Conservation (phyloP, 2,113 vertebrate genomes). For the Austrofundulus limnaeus region DNA sequence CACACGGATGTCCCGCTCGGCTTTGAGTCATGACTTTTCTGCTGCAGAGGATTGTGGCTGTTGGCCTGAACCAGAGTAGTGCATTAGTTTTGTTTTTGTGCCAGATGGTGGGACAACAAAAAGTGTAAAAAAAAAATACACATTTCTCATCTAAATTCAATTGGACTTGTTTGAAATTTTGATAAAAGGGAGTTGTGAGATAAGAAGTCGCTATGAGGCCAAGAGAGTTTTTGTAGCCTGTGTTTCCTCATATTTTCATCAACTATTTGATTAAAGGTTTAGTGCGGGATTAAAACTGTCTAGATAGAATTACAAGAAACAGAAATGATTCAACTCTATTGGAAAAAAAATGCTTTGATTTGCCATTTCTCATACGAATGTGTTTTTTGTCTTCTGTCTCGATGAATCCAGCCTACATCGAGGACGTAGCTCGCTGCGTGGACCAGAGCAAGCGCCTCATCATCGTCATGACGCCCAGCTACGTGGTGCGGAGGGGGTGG, state of each 20-base stretch:
- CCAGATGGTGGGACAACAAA: conserved; percentile 4
- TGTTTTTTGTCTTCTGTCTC: conserved; percentile 16
- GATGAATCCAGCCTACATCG: conserved; percentile 88
- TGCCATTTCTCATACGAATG: no score
- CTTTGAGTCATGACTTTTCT: conserved; percentile 14
- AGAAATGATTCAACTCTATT: not conserved
- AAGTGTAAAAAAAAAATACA: no score
- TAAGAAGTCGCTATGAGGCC: conserved; percentile 25
- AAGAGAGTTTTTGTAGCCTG: conserved; percentile 33
- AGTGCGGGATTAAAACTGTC: not conserved
- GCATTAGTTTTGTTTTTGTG: not conserved
- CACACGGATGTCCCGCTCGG: not conserved
- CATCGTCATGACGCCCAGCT: conserved; percentile 97
- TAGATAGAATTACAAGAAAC: not conserved
- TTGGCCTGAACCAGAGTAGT: not conserved
- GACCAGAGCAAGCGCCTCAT: conserved; percentile 98
- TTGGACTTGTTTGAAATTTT: conserved; percentile 23
- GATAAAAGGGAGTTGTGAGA: conserved; percentile 25
- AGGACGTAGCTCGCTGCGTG: conserved; percentile 96
- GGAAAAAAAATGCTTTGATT: no score
- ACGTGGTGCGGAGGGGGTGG: conserved; percentile 95
- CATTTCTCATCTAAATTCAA: conserved; percentile 1
- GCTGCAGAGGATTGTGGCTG: not conserved
- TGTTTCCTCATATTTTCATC: conserved; percentile 36
- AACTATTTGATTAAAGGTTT: conserved; percentile 2